Conservation (phyloP, 30 jellyfish, hydroid and myxozoan genomes). For the Cassiopea xamachana region DNA sequence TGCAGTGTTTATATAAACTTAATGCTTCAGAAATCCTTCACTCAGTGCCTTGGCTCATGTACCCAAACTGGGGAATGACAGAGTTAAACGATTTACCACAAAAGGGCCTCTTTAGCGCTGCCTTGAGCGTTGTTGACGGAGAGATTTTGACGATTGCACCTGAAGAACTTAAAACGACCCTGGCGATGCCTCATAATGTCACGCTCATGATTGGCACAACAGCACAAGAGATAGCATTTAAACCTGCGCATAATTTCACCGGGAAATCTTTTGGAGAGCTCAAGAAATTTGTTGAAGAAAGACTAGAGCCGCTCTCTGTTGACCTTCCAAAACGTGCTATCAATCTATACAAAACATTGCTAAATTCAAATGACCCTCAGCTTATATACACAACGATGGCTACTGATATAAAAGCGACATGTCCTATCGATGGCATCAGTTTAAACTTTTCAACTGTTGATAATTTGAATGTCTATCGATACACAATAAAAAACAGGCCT, state of each 20-base stretch:
- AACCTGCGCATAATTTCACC: constrained; percentile 2
- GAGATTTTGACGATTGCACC: constrained; percentile 58
- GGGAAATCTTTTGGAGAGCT: constrained; percentile 4
- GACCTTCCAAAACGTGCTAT: constrained; percentile 20
- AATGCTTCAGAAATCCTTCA: constrained; percentile 46
- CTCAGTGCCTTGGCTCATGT: constrained; percentile 52
- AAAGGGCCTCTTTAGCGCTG: constrained; percentile 39
- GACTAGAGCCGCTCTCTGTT: constrained; percentile 30
- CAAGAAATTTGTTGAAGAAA: neutral
- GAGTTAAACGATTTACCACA: constrained; percentile 43
- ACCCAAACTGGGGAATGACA: constrained; percentile 61
- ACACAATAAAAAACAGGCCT: constrained; percentile 61
- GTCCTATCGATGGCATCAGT: constrained; percentile 55
- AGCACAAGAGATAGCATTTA: constrained; percentile 71
- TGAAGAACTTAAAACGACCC: neutral
- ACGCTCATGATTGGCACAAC: constrained; percentile 73
- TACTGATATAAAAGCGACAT: constrained; percentile 59
- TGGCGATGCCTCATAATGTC: constrained; percentile 25
- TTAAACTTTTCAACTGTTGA: constrained; percentile 14
- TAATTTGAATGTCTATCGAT: constrained; percentile 44
- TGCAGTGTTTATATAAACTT: constrained; percentile 50
- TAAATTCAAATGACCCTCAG: neutral
- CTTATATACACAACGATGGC: constrained; percentile 22
- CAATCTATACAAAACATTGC: neutral
- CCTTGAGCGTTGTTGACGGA: constrained; percentile 72